Evolutionary conservation across 2,888 invertebrate species (phyloP).

Genomic region (Mystacides longicornis): DNA sequence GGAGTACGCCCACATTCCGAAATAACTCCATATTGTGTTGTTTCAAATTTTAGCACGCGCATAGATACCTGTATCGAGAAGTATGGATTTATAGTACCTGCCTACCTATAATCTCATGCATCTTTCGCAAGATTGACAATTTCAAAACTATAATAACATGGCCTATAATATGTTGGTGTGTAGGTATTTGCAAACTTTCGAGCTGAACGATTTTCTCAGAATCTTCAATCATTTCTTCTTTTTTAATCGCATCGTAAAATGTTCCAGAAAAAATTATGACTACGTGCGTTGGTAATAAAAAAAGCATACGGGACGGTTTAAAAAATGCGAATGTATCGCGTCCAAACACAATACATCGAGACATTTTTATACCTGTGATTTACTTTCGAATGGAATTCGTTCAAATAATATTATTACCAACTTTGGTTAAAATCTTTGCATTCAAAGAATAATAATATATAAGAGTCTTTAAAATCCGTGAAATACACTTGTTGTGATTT

Average conservation of each 20-base stretch:
- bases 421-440: conserved; percentile 15
- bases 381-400: conserved; percentile 14
- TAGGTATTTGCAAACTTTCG: too few species aligned
- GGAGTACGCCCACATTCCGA: not conserved
- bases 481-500: conserved; percentile 21
- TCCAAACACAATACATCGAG: not conserved
- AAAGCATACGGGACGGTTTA: too few species aligned
- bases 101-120: too few species aligned
- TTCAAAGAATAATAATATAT: conserved; percentile 13
- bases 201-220: not conserved
- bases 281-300: not conserved
- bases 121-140: too few species aligned
- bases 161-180: too few species aligned
- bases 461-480: conserved; percentile 17
- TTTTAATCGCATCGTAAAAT: conserved; percentile 1
- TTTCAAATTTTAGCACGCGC: too few species aligned
- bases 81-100: too few species aligned
- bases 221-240: not conserved
- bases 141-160: too few species aligned
- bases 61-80: too few species aligned
- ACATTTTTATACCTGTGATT: conserved; percentile 14
- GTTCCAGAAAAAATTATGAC: not conserved
- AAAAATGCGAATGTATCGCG: not conserved
- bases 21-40: too few species aligned
- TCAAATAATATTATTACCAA: conserved; percentile 13